phyloP scores from a whole-genome alignment of 2,888 invertebrate species.

The Rhodophaea formosa region DNA sequence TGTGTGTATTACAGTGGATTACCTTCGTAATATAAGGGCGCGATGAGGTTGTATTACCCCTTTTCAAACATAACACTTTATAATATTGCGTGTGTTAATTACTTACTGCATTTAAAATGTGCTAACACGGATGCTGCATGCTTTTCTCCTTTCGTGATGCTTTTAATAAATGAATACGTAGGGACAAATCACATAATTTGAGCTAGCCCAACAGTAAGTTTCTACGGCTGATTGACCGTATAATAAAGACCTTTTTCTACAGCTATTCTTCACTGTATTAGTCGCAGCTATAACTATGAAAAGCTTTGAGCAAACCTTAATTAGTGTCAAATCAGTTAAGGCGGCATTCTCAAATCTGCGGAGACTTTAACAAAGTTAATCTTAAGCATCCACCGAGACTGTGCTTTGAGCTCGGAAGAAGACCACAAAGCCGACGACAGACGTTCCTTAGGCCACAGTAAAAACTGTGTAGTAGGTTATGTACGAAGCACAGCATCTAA shows the following conservation, averaged over 20 bases:
- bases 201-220: too few species aligned
- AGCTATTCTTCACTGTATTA: neutral
- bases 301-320: neutral
- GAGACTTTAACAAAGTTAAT: slow-evolving; percentile 8
- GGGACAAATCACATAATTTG: too few species aligned
- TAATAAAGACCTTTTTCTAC: neutral
- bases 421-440: slow-evolving; percentile 10
- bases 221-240: too few species aligned
- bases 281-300: neutral
- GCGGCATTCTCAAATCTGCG: slow-evolving; percentile 3
- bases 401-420: neutral
- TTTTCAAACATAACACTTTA: neutral
- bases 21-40: neutral
- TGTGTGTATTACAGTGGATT: slow-evolving; percentile 1
- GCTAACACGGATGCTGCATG: too few species aligned
- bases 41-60: neutral
- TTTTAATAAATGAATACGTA: too few species aligned
- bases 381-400: slow-evolving; percentile 1
- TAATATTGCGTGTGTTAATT: too few species aligned
- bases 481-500: neutral
- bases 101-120: too few species aligned
- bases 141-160: too few species aligned
- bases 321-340: neutral
- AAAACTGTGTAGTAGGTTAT: neutral
- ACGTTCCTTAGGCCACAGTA: neutral